These are phyloP conservation scores for Polydrusus tereticollis DNA, from an alignment of 2,888 invertebrate genomes.

Conservation along the genomic window DNA sequence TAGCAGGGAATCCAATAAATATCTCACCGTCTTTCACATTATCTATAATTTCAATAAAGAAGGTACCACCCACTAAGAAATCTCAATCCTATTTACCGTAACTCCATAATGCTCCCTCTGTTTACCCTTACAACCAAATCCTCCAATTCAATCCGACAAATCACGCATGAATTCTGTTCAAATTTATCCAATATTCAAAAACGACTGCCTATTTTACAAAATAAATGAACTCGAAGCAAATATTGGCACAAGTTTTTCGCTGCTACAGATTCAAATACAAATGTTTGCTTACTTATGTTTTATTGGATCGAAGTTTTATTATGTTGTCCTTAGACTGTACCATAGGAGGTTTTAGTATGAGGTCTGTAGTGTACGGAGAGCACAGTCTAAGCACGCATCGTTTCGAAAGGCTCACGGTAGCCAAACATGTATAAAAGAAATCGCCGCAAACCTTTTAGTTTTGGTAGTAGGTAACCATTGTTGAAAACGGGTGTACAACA, in stretches of 20 bases:
- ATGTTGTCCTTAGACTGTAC: conserved; percentile 52
- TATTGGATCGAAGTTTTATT: conserved; percentile 65
- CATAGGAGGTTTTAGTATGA: neutral
- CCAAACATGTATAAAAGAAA: conserved; percentile 43
- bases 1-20: too few relatives aligned
- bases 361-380: neutral
- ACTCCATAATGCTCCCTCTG: conserved; percentile 45
- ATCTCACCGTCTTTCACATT: too few relatives aligned
- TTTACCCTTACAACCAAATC: conserved; percentile 33
- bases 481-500: neutral
- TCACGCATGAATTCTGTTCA: conserved; percentile 45
- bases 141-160: conserved; percentile 34
- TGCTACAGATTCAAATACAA: conserved; percentile 63
- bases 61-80: conserved; percentile 35
- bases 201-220: conserved; percentile 50
- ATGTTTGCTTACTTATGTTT: conserved; percentile 66
- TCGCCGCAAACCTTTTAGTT: conserved; percentile 50
- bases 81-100: conserved; percentile 37
- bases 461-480: conserved; percentile 48
- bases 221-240: conserved; percentile 65
- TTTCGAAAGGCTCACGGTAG: conserved; percentile 24
- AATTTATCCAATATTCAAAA: conserved; percentile 51
- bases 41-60: too few relatives aligned
- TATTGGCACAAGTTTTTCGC: conserved; percentile 65
- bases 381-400: neutral